A percentile compares a stretch with the other conserved stretches of the same genome.
phyloP scores from a whole-genome alignment of 1,140 invertebrate genomes.

The Drosophila punjabiensis region DNA sequence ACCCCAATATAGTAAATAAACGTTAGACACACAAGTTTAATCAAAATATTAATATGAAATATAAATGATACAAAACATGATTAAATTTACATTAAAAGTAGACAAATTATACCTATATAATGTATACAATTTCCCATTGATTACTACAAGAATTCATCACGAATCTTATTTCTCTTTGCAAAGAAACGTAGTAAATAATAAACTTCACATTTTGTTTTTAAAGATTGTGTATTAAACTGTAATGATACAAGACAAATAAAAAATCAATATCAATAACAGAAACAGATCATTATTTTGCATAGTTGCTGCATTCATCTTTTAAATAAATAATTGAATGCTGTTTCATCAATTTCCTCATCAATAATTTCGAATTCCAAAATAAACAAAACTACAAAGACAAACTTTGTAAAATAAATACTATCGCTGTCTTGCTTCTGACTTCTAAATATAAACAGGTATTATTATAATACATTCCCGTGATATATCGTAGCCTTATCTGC shows the following conservation, averaged over 20 bases:
- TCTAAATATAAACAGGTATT: conserved; percentile 14
- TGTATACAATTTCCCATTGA: conserved; percentile 11
- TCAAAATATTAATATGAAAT: too few species aligned
- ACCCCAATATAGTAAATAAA: not conserved
- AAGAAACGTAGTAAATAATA: too few species aligned
- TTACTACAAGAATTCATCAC: too few species aligned
- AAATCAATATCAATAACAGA: not conserved
- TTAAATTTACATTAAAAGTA: not conserved
- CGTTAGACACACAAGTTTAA: not conserved
- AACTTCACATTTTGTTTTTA: not conserved
- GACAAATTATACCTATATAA: not conserved
- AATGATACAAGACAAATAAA: not conserved
- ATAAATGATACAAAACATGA: not conserved
- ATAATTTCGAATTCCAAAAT: not conserved
- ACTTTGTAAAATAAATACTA: not conserved
- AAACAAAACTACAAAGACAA: conserved; percentile 1
- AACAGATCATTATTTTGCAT: too few species aligned
- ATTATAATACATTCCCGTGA: not conserved
- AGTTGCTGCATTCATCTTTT: not conserved
- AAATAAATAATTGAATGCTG: not conserved
- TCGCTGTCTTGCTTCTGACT: not conserved
- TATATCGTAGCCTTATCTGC: not conserved
- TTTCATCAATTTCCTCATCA: not conserved
- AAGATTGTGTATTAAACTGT: not conserved
- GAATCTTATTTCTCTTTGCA: not conserved